Percentiles rank a stretch among this genome's conserved stretches.
Conservation (phyloP, 1,140 invertebrate genomes). For the Tetramorium parvispinum region DNA sequence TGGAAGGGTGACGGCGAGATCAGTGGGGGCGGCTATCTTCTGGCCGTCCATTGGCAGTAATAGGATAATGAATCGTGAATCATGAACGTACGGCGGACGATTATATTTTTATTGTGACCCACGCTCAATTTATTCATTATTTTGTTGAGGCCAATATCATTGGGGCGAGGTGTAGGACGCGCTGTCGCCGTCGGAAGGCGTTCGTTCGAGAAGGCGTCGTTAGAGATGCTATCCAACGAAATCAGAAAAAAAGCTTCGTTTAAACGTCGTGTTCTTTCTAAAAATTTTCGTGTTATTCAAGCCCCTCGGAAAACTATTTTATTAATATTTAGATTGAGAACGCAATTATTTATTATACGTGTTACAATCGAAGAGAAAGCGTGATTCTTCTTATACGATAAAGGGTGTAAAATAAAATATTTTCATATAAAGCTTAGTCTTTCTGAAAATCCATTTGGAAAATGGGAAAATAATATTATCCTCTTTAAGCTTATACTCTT, state of each 20-base stretch:
- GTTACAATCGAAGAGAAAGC: too few relatives aligned
- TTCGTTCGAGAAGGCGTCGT: constrained; percentile 60
- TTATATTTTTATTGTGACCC: constrained; percentile 80
- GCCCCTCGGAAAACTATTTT: neutral
- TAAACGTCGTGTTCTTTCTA: neutral
- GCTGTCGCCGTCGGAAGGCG: constrained; percentile 68
- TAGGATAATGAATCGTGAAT: constrained; percentile 82
- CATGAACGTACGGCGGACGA: constrained; percentile 78
- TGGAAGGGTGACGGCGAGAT: constrained; percentile 60
- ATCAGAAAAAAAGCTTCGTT: neutral
- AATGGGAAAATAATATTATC: neutral
- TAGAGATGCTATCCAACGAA: neutral
- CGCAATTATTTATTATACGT: neutral
- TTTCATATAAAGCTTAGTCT: neutral
- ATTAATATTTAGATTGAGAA: neutral
- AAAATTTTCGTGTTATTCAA: neutral
- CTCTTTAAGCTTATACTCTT: neutral
- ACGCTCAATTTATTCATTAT: constrained; percentile 82
- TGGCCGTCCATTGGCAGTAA: constrained; percentile 78
- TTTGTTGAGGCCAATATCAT: constrained; percentile 82
- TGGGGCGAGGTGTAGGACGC: constrained; percentile 75
- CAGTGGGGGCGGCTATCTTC: constrained; percentile 72
- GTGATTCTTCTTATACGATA: neutral
- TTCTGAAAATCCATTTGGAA: neutral
- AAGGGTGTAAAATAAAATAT: neutral